Percentiles rank a stretch among this genome's conserved stretches.
Conservation (phyloP, 2,113 vertebrate species). For the Rhinogobius similis region DNA sequence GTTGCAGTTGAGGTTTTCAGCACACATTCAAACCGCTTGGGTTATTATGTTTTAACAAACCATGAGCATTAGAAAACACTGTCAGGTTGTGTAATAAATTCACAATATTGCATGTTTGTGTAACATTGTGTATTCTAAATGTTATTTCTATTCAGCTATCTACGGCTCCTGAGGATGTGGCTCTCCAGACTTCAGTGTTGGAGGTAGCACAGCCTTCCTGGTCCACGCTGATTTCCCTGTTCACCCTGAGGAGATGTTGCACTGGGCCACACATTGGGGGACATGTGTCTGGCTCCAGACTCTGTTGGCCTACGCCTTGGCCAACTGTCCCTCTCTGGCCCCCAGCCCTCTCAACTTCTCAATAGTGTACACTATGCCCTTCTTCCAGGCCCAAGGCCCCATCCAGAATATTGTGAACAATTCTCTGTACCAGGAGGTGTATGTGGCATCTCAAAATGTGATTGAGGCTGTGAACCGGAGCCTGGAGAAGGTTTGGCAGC, state of each 20-base stretch:
- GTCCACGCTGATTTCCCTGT: constrained; percentile 28
- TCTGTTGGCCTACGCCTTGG: constrained; percentile 50
- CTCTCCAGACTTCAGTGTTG: constrained; percentile 43
- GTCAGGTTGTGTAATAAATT: not conserved
- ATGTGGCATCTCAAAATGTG: constrained; percentile 86
- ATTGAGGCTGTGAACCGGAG: constrained; percentile 82
- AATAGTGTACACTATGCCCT: constrained; percentile 81
- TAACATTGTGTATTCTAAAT: not conserved
- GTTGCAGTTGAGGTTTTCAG: too few relatives aligned
- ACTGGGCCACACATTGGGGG: constrained; percentile 64
- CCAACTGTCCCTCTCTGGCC: constrained; percentile 74
- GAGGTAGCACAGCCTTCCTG: constrained; percentile 60
- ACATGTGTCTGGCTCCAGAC: constrained; percentile 75
- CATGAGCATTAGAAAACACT: too few relatives aligned
- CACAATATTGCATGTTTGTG: not conserved
- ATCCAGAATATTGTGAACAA: constrained; percentile 87
- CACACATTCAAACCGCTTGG: too few relatives aligned
- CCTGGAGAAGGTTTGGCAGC: constrained; percentile 73
- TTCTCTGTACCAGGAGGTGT: constrained; percentile 75
- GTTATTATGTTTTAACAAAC: too few relatives aligned
- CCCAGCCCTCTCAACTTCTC: constrained; percentile 81
- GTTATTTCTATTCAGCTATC: constrained; percentile 38
- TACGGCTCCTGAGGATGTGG: constrained; percentile 58
- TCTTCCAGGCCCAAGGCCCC: constrained; percentile 68
- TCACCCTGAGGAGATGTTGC: constrained; percentile 71